Conservation (phyloP, 53 echinoderm and acorn worm species). For the Actinopyga echinites region DNA sequence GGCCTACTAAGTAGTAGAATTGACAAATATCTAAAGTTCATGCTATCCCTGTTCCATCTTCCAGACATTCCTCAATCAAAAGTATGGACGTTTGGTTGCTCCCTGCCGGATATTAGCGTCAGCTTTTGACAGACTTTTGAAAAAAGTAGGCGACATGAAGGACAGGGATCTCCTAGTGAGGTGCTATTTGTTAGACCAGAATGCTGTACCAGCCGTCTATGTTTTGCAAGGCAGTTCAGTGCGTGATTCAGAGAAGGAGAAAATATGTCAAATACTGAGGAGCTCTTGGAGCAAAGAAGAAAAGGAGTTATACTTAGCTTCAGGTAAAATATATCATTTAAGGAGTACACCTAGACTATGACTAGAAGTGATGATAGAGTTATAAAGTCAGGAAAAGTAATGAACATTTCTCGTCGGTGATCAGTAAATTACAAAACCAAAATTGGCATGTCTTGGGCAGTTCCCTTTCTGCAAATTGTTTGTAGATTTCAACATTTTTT, state of each 20-base stretch:
- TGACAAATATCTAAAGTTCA: not conserved
- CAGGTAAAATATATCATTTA: conserved; percentile 49
- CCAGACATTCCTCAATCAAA: conserved; percentile 92
- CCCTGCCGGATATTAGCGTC: conserved; percentile 86
- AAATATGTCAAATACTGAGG: conserved; percentile 77
- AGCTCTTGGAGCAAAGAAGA: conserved; percentile 90
- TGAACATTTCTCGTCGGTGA: no score
- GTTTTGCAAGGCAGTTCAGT: conserved; percentile 58
- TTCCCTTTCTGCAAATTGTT: no score
- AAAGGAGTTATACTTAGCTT: conserved; percentile 91
- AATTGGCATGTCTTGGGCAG: no score
- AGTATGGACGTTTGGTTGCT: conserved; percentile 73
- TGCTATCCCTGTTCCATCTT: not conserved
- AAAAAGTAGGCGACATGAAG: conserved; percentile 63
- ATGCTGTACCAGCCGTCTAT: conserved; percentile 84
- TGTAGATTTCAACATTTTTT: no score
- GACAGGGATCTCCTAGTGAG: conserved; percentile 68
- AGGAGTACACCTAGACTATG: not conserved
- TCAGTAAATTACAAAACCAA: no score
- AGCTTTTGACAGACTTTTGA: conserved; percentile 87
- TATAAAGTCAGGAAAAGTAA: no score
- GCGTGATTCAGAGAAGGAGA: conserved; percentile 65
- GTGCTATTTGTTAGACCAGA: conserved; percentile 85
- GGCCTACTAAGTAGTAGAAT: no score
- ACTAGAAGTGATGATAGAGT: no score